A percentile compares a stretch with the other conserved stretches of the same genome.
phyloP scores from a whole-genome alignment of 2,888 invertebrate species.

The Patella caerulea region DNA sequence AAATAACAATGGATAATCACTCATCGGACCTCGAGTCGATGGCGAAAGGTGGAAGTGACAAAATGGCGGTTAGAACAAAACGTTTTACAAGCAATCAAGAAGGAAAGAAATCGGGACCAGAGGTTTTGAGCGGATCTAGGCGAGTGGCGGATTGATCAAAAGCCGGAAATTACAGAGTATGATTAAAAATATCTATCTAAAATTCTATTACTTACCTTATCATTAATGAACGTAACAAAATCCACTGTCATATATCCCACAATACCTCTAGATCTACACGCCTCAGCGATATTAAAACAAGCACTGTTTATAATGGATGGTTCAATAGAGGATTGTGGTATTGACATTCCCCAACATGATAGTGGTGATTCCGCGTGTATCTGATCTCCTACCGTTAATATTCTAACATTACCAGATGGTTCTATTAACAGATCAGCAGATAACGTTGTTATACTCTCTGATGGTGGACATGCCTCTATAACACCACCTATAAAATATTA shows the following conservation, averaged over 20 bases:
- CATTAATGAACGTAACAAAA: constrained; percentile 71
- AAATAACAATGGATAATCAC: no score
- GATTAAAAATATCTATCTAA: no score
- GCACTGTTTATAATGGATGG: constrained; percentile 63
- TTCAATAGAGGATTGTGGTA: constrained; percentile 71
- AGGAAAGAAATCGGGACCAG: no score
- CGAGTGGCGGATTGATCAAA: no score
- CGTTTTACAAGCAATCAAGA: no score
- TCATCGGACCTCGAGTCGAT: no score
- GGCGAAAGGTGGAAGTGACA: no score
- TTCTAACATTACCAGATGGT: constrained; percentile 62
- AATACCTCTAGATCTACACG: constrained; percentile 68
- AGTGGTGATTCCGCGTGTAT: constrained; percentile 68
- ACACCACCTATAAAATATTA: constrained; percentile 65
- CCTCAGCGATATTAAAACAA: constrained; percentile 64
- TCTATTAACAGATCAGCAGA: constrained; percentile 70
- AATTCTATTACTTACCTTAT: constrained; percentile 30
- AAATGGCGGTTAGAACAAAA: no score
- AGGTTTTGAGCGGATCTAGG: no score
- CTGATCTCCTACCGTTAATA: constrained; percentile 69
- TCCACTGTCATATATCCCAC: constrained; percentile 69
- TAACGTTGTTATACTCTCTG: constrained; percentile 69
- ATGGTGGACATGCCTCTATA: constrained; percentile 71
- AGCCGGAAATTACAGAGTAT: no score
- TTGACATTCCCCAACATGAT: constrained; percentile 69